phyloP scores from a whole-genome alignment of 2,888 invertebrate species.

The Dioctria linearis region DNA sequence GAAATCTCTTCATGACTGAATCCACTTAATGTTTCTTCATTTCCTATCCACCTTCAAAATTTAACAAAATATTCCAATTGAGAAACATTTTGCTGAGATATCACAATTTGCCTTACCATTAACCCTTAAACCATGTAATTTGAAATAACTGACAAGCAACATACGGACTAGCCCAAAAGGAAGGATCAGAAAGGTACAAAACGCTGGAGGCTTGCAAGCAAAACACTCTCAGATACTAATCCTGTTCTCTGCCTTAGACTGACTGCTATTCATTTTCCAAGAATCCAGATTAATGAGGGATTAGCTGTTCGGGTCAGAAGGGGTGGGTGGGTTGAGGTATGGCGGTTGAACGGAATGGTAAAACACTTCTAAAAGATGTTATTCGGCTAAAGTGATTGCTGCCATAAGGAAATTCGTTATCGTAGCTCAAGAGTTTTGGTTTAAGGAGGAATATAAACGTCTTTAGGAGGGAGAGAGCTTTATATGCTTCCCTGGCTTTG shows the following conservation, averaged over 20 bases:
- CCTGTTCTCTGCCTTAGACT: conserved; percentile 36
- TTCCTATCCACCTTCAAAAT: conserved; percentile 1
- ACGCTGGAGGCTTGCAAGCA: conserved; percentile 19
- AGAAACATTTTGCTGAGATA: conserved; percentile 16
- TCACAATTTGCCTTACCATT: conserved; percentile 12
- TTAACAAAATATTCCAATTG: conserved; percentile 16
- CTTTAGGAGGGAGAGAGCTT: background rate
- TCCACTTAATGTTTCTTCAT: conserved; percentile 36
- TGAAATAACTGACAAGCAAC: conserved; percentile 43
- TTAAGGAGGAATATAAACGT: background rate
- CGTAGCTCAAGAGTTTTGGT: conserved; percentile 12
- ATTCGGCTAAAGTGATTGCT: conserved; percentile 32
- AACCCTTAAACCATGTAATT: conserved; percentile 43
- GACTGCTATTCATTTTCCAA: conserved; percentile 42
- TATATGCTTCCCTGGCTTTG: too few species aligned
- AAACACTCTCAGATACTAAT: conserved; percentile 33
- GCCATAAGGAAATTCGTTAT: conserved; percentile 38
- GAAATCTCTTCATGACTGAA: conserved; percentile 25
- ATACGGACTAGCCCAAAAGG: conserved; percentile 37
- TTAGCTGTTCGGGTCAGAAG: conserved; percentile 37
- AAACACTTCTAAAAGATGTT: conserved; percentile 29
- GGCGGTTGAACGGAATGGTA: conserved; percentile 2
- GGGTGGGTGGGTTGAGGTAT: background rate
- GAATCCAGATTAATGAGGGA: conserved; percentile 45
- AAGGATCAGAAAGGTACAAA: conserved; percentile 17